Base-by-base conservation (phyloP, 1,140 invertebrate species). In the silkworm (Bombyx mori) region DNA sequence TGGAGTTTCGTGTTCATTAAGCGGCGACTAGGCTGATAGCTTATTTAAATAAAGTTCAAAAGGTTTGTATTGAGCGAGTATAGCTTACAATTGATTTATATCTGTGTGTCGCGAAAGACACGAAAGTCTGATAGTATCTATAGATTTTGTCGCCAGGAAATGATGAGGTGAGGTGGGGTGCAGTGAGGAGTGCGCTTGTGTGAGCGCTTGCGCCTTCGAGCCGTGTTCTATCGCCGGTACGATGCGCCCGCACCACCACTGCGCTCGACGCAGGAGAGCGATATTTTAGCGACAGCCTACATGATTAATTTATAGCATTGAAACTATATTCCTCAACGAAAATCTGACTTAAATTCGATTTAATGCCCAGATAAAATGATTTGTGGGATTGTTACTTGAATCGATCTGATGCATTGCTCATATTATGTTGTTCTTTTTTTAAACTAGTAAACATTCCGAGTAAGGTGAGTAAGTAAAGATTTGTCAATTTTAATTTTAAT, bases 251-350 rank as follows among this genome's bases (percentile, higher is more conserved):
- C 77, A 69, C 74, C 73, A 74, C 74, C 70, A 70, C 77, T 70
- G 73, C 73, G 73, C 72, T 66, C 76, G 70, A 69, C 68, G 74
- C 66, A 71, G 65, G 70, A 84, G 75, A 69, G 73, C 75, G 76
- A 82, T 82, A 82, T 81, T 84, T 86, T 81, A 82, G 82, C 80
- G 80, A 85, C 82, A 83, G 79, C 77, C 69, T 78, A 85, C 80
- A 86, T 86, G 80, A 86, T 86, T 86, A 83, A 86, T 86, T 83
- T 86, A 86, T 83, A 71, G 80, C 74, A 60, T 71, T 67, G 66
- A 75, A 82, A 80, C 75, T 72, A 77, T 77, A 80, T 81, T 80
- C 73, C 64, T 74, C 69, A 73, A 71, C 69, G 58, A 65, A 71
- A 69, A 71, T 65, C 67, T 56, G 70, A 70, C 74, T 75, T 76